Percentiles rank a stretch among this genome's conserved stretches.
Evolutionary conservation across 2,888 invertebrate genomes (phyloP).

Genomic region (Limnephilus marmoratus): DNA sequence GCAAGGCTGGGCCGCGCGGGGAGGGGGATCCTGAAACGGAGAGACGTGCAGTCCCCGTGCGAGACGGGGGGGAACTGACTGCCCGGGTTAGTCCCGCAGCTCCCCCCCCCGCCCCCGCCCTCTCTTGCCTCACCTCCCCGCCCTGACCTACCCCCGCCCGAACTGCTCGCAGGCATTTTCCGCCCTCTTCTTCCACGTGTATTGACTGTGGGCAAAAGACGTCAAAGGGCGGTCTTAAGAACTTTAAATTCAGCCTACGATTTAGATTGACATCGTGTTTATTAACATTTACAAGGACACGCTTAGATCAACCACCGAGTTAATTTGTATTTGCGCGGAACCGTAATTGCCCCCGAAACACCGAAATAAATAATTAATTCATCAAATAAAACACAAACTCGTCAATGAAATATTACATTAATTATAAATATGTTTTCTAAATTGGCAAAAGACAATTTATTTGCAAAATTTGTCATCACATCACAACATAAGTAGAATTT

Average conservation of each 20-base stretch:
- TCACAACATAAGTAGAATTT: background rate
- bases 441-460: background rate
- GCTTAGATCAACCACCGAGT: background rate
- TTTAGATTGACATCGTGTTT: slow-evolving; percentile 5
- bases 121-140: slow-evolving; percentile 15
- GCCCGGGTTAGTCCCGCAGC: slow-evolving; percentile 60
- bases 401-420: background rate
- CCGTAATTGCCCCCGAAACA: background rate
- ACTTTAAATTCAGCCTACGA: slow-evolving; percentile 23
- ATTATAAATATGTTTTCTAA: background rate
- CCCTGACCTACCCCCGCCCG: slow-evolving; percentile 20
- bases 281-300: background rate
- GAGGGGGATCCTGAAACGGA: slow-evolving; percentile 33
- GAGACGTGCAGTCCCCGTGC: slow-evolving; percentile 49
- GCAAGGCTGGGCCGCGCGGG: slow-evolving; percentile 39
- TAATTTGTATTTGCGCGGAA: background rate
- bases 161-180: slow-evolving; percentile 52
- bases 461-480: background rate
- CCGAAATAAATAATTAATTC: background rate
- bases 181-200: slow-evolving; percentile 35
- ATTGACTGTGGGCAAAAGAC: slow-evolving; percentile 36
- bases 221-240: slow-evolving; percentile 23
- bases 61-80: slow-evolving; percentile 55
- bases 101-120: slow-evolving; percentile 33
- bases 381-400: background rate